These are phyloP conservation scores for Platycercus adscitus DNA, from an alignment of 2,113 vertebrate species.

Conservation along the genomic window DNA sequence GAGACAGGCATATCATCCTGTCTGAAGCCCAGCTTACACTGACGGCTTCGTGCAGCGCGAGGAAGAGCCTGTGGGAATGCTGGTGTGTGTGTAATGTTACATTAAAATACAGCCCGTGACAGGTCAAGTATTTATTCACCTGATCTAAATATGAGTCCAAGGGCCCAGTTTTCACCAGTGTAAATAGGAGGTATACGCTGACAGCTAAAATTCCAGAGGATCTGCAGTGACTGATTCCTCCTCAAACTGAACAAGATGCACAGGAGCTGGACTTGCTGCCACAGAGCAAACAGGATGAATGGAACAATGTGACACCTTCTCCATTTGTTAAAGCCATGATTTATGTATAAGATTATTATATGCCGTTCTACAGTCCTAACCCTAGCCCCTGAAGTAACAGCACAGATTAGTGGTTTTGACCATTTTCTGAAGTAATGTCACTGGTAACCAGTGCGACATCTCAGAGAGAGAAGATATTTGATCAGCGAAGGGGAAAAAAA, in stretches of 20 bases:
- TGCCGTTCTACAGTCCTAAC: neutral
- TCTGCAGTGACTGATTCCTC: neutral
- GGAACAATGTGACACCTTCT: neutral
- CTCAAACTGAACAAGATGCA: neutral
- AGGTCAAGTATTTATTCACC: neutral
- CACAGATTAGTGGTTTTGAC: neutral
- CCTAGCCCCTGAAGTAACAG: neutral
- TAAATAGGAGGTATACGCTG: neutral
- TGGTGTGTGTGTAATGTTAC: neutral
- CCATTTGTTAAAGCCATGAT: neutral
- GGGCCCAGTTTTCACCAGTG: neutral
- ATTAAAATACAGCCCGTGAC: neutral
- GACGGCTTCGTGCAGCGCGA: neutral
- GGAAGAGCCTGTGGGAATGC: neutral
- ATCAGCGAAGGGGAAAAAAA: neutral
- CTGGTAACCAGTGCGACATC: neutral
- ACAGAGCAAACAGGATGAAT: neutral
- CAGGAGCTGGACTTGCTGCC: neutral
- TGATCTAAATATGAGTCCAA: neutral
- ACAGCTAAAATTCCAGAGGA: neutral
- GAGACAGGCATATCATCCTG: slow-evolving; percentile 54
- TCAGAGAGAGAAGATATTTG: neutral
- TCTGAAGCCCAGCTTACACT: slow-evolving; percentile 33
- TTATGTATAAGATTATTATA: neutral
- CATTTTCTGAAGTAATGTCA: neutral